Evolutionary conservation across 30 jellyfish, hydroid and myxozoan genomes (phyloP), one percentile per base, ranked within the genome.

Genomic region (Rhopilema esculentum): DNA sequence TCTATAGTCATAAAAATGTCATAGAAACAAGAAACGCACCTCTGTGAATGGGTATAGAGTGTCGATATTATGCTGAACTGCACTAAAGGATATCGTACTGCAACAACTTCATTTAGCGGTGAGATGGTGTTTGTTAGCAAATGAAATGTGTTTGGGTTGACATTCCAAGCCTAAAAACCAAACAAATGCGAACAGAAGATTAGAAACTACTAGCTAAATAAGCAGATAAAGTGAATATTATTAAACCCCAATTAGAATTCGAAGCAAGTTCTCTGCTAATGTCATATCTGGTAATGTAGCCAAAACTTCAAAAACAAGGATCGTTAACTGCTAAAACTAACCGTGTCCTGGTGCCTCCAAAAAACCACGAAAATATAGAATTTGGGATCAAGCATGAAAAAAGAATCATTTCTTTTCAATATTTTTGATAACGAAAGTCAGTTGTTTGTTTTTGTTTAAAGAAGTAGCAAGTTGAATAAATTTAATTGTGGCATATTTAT

Each of bases 111-210:
- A 79, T 90, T 80, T 51, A 89, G 8, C 52, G 99, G 97, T 25
- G 84, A 70, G 33, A 95, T 62, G 4, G 77, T 69, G 20, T 70
- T 71, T 27, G 99, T 95, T 30, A 95, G 91, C 74, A 95, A 63
- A 0, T 29, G 24, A 53, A 88, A 88, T 0, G 97, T 89, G 0
- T 97, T 77, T 4, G 99, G 99, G 8, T 90, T 83, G 17, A 95
- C 99, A 72, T 86, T 90, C 99, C 99, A 95, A 4, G 99, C 99
- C 97, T 89, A 19, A 27, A 69, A 88, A 51, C 2, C 16, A 40
- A 62, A 8, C 0, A 48, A 71, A 9, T 6, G 21, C 22, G 48
- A 17, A 0, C 27, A 62, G 6, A n/a, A 20, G 26, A 30, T 76
- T 1, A 19, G 57, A 40, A 12, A 2, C 57, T 40, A 40, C 12